Evolutionary conservation across 2,797 vertebrate genomes (phyloP).

Genomic region (Bradypus variegatus): DNA sequence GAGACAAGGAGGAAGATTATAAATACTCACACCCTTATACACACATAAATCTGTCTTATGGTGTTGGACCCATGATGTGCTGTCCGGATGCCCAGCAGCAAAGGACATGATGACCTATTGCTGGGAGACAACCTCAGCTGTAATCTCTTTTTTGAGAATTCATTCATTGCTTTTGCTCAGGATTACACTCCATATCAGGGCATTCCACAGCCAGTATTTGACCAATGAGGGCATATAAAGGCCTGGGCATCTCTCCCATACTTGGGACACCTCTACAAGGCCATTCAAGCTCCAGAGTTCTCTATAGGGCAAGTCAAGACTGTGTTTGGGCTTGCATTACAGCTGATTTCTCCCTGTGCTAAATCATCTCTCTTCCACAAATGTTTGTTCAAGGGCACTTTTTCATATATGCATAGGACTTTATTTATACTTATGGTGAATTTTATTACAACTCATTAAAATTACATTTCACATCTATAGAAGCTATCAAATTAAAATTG

Average conservation of each 20-base stretch:
- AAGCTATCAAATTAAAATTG: neutral
- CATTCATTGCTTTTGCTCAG: too few relatives aligned
- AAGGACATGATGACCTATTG: neutral
- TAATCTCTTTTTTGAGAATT: neutral
- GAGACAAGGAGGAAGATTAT: neutral
- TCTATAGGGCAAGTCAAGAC: neutral
- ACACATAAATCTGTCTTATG: too few relatives aligned
- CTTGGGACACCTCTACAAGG: neutral
- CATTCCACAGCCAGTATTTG: neutral
- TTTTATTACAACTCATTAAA: neutral
- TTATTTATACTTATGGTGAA: neutral
- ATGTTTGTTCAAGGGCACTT: neutral
- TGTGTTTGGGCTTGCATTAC: neutral
- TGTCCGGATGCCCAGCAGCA: neutral
- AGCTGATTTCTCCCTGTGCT: neutral
- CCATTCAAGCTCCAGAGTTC: neutral
- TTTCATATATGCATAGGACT: neutral
- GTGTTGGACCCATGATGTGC: neutral
- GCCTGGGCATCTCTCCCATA: neutral
- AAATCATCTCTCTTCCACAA: neutral
- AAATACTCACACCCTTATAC: neutral
- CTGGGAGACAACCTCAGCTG: neutral
- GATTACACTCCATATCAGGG: neutral
- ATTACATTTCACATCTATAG: neutral
- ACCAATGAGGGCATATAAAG: too few relatives aligned